Percentiles rank a stretch among this genome's conserved stretches.
Evolutionary conservation across 2,888 invertebrate genomes (phyloP).

Genomic region (Ditylenchus weischeri): DNA sequence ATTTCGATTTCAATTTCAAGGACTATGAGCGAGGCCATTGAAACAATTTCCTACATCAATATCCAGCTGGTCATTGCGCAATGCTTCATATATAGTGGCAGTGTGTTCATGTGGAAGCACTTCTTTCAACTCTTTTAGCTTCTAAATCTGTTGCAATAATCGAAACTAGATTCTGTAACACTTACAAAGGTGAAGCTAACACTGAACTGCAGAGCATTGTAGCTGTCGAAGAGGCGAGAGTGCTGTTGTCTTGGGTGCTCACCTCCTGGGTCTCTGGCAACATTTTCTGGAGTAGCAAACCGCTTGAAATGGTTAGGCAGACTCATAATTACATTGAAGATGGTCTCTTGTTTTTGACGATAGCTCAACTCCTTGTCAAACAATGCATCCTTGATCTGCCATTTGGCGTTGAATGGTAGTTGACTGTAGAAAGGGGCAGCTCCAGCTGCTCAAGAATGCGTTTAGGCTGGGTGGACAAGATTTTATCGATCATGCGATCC

Average conservation of each 20-base stretch:
- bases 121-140: conserved; percentile 23
- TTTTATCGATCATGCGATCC: conserved; percentile 24
- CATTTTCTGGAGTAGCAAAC: neutral
- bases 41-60: conserved; percentile 19
- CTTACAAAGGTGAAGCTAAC: conserved; percentile 31
- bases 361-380: conserved; percentile 28
- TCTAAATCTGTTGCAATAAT: conserved; percentile 16
- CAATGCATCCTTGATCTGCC: conserved; percentile 34
- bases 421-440: conserved; percentile 26
- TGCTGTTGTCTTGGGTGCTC: conserved; percentile 17
- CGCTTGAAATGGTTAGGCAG: neutral
- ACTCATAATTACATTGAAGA: conserved; percentile 21
- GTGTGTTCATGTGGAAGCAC: conserved; percentile 17
- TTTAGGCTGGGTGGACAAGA: conserved; percentile 16
- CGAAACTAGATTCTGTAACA: conserved; percentile 9
- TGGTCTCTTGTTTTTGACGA: conserved; percentile 28
- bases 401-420: conserved; percentile 26
- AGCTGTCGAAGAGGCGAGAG: conserved; percentile 31
- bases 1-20: too few relatives aligned
- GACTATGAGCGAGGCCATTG: too few relatives aligned
- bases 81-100: conserved; percentile 15
- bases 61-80: conserved; percentile 17
- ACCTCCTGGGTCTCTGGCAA: neutral
- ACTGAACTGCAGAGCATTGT: conserved; percentile 27
- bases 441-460: conserved; percentile 27